Evolutionary conservation across 2,113 vertebrate species (phyloP).

Genomic region (Dolichallabes microphthalmus): DNA sequence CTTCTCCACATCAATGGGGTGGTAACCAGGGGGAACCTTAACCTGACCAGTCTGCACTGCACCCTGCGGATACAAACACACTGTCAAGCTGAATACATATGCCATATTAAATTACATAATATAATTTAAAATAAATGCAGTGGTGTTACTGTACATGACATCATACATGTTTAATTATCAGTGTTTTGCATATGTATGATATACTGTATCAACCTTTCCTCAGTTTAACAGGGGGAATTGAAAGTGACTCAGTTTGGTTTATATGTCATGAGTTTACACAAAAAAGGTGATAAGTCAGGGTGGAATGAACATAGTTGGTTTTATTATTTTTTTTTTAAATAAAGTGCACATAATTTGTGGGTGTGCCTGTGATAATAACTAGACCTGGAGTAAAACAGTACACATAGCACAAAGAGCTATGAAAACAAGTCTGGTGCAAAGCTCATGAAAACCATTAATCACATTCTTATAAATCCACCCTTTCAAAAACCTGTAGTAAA

Average conservation of each 20-base stretch:
- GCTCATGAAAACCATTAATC: neutral
- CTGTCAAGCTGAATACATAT: constrained; percentile 5
- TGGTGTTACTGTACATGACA: neutral
- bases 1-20: constrained; percentile 93
- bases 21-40: constrained; percentile 83
- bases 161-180: neutral
- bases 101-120: neutral
- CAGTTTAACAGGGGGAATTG: neutral
- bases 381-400: neutral
- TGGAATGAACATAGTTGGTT: neutral
- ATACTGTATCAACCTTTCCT: neutral
- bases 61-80: constrained; percentile 63
- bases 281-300: neutral
- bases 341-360: neutral
- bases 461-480: neutral
- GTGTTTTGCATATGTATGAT: neutral
- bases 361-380: neutral
- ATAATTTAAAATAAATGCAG: neutral
- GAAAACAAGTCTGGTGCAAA: neutral
- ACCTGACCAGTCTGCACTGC: constrained; percentile 83
- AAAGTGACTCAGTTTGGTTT: neutral
- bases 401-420: neutral
- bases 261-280: neutral
- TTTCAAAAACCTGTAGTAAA: neutral
- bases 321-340: no score